Evolutionary conservation across 2,797 vertebrate species (phyloP), one percentile per base, ranked within the genome.

Genomic region (Macroramphosus scolopax): DNA sequence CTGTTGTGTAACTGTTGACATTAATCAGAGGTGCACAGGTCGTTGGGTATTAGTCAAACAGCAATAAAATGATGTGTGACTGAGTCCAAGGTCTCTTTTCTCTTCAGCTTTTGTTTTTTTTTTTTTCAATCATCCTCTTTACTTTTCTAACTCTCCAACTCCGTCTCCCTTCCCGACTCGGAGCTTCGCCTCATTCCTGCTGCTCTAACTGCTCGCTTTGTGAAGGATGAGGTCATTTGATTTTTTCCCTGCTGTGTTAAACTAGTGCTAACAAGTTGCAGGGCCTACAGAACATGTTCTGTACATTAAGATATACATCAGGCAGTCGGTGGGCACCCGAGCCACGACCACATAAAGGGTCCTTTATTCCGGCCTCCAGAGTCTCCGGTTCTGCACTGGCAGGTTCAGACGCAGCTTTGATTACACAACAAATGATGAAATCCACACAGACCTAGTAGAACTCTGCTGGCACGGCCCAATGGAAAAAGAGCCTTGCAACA

Each of bases 401-500:
- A 87, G 74, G 79, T 85, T 86, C 57, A 86, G 86, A 75, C 85
- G 65, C 66, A 83, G 85, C 82, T 85, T 86, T 87, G 81, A 88
- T 87, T 88, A 86, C 83, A 80, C 68, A 78, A 79, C 68, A 69
- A 83, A 84, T 87, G 73, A 89, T 87, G 84, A 87, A 88, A 88
- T 88, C 81, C 83, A 82, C 82, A 84, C 77, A 83, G 79, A 75
- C 72, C 78, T 77, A 59, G 77, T 55, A 45, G 61, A 87, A 80
- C 63, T 62, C 71, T 82, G 70, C 83, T 88, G 87, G 88, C 80
- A 84, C 62, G 44, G 69, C 47, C 44, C 62, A 78, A 45, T 86
- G 83, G 86, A n/a, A 88, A 88, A 85, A 89, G 89, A 94, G 81
- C 91, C 92, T 92, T 81, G 80, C 78, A 83, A 81, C 71, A 81